These are phyloP conservation scores for Geotrypetes seraphini DNA, from an alignment of 2,797 vertebrate genomes.

Conservation along the genomic window DNA sequence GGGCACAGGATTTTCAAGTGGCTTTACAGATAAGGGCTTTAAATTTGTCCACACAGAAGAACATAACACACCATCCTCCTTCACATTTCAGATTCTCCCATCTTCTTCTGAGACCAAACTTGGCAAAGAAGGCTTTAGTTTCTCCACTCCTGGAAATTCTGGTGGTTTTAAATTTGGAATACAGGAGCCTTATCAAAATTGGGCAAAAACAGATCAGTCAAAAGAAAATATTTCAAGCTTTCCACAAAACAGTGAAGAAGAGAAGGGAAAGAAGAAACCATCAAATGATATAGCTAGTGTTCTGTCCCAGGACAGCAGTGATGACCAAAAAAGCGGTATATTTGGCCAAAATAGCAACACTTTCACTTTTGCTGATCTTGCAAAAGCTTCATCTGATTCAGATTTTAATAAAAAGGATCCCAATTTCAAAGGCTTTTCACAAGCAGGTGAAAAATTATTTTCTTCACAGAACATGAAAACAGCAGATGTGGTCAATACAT, in stretches of 20 bases:
- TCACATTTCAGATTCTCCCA: constrained; percentile 66
- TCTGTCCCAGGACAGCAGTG: constrained; percentile 21
- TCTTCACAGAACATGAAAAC: constrained; percentile 42
- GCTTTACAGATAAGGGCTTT: constrained; percentile 58
- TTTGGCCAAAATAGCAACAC: constrained; percentile 56
- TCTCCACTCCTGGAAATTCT: constrained; percentile 55
- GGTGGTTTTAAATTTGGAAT: constrained; percentile 82
- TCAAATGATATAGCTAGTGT: constrained; percentile 6
- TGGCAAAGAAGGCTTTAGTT: constrained; percentile 65
- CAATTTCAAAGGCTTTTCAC: constrained; percentile 77
- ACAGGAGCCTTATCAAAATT: constrained; percentile 54
- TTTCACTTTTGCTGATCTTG: constrained; percentile 84
- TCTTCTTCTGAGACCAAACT: constrained; percentile 44
- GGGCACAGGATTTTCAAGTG: constrained; percentile 60
- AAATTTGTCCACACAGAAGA: constrained; percentile 73
- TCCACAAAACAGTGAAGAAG: constrained; percentile 59
- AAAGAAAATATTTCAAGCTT: constrained; percentile 46
- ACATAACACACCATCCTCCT: constrained; percentile 45
- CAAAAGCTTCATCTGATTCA: constrained; percentile 62
- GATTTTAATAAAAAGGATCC: constrained; percentile 76
- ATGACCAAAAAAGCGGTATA: constrained; percentile 31
- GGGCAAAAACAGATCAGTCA: constrained; percentile 7
- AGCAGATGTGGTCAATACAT: constrained; percentile 29
- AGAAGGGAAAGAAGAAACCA: constrained; percentile 59
- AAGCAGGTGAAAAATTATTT: constrained; percentile 79